phyloP scores from a whole-genome alignment of 1,140 invertebrate genomes.

The Brachionus paranguensis region DNA sequence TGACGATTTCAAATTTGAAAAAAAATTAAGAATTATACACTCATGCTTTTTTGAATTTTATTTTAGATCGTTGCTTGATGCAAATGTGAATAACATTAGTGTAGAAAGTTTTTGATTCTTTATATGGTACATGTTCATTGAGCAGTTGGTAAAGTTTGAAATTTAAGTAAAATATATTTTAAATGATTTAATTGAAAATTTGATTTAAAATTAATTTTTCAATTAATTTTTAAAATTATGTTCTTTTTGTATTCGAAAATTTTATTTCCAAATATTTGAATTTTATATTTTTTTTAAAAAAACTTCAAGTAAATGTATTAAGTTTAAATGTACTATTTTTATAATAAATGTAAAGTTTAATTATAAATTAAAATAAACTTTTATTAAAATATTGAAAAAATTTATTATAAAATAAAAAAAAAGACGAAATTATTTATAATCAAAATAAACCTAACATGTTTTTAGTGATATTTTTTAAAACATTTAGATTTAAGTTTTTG shows the following conservation, averaged over 20 bases:
- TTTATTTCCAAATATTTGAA: too few relatives aligned
- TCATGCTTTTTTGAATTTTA: conserved; percentile 9
- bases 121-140: neutral
- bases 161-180: too few relatives aligned
- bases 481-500: neutral
- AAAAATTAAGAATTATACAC: neutral
- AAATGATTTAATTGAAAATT: neutral
- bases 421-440: too few relatives aligned
- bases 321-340: too few relatives aligned
- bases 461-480: neutral
- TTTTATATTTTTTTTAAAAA: too few relatives aligned
- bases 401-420: too few relatives aligned
- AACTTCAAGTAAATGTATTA: too few relatives aligned
- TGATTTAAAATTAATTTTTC: neutral
- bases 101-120: neutral
- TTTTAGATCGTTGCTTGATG: neutral
- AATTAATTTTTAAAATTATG: too few relatives aligned
- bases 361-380: too few relatives aligned
- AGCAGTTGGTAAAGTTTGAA: neutral
- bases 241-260: too few relatives aligned
- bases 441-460: neutral
- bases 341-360: too few relatives aligned
- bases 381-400: too few relatives aligned
- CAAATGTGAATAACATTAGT: neutral
- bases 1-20: conserved; percentile 38